A percentile compares a stretch with the other conserved stretches of the same genome.
Evolutionary conservation across 2,113 vertebrate species (phyloP).

Genomic region (Lipophrys pholis): DNA sequence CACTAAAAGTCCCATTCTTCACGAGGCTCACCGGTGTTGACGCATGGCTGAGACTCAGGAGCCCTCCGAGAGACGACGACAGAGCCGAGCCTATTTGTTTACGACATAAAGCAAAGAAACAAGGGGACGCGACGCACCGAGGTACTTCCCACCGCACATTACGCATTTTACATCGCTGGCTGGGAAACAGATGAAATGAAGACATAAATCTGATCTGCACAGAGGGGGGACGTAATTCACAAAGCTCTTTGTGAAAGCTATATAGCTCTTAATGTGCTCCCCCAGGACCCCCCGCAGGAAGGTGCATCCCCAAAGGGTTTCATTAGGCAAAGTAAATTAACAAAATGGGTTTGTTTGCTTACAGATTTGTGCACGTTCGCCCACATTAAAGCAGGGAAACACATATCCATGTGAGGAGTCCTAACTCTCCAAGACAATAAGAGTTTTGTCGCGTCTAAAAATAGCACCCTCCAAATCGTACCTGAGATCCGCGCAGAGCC

Average conservation of each 20-base stretch:
- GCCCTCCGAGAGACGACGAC: conserved; percentile 31
- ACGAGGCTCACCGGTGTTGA: neutral
- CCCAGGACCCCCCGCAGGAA: conserved; percentile 24
- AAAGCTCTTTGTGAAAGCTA: conserved; percentile 24
- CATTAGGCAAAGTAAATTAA: conserved; percentile 50
- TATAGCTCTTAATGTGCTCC: conserved; percentile 49
- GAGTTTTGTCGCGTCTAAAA: conserved; percentile 9
- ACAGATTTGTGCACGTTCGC: conserved; percentile 18
- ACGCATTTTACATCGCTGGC: conserved; percentile 33
- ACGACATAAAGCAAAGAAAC: conserved; percentile 15
- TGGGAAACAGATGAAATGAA: conserved; percentile 47
- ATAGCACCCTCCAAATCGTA: conserved; percentile 19
- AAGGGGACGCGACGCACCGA: neutral
- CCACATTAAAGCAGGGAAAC: neutral
- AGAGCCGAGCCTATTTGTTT: conserved; percentile 32
- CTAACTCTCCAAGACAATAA: neutral
- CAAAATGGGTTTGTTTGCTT: conserved; percentile 46
- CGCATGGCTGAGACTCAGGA: conserved; percentile 7
- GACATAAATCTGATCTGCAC: conserved; percentile 56
- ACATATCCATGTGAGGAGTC: neutral
- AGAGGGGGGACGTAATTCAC: conserved; percentile 34
- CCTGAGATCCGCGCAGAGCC: conserved; percentile 82
- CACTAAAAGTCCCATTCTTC: conserved; percentile 51
- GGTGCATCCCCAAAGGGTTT: conserved; percentile 43
- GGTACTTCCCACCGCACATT: neutral